phyloP scores from a whole-genome alignment of 2,888 invertebrate genomes.

The Eristalinus aeneus region DNA sequence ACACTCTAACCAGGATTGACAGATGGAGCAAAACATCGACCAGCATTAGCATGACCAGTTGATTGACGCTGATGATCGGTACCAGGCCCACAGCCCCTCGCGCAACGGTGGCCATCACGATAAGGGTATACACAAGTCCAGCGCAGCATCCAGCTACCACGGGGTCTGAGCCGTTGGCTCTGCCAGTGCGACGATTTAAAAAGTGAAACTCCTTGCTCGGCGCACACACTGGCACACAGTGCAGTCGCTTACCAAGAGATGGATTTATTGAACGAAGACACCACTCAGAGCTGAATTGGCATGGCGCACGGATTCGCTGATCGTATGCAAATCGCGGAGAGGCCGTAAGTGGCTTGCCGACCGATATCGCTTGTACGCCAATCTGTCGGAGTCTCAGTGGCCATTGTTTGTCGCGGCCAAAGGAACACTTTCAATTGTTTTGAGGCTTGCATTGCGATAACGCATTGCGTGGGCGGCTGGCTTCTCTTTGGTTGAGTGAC shows the following conservation, averaged over 20 bases:
- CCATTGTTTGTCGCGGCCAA: background rate
- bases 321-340: constrained; percentile 59
- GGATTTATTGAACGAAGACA: constrained; percentile 68
- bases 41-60: constrained; percentile 70
- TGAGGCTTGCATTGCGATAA: background rate
- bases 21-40: constrained; percentile 67
- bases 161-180: background rate
- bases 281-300: constrained; percentile 20
- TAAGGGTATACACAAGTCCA: constrained; percentile 63
- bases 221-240: constrained; percentile 13
- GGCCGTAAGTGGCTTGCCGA: background rate
- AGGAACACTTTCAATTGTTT: background rate
- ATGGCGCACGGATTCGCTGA: constrained; percentile 15
- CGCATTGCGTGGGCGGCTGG: background rate
- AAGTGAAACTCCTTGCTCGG: constrained; percentile 35
- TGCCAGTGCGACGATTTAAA: constrained; percentile 30
- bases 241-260: constrained; percentile 40
- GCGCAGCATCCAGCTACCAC: constrained; percentile 19
- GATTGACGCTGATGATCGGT: constrained; percentile 69
- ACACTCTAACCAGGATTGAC: constrained; percentile 64
- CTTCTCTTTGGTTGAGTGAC: background rate
- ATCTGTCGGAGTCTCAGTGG: background rate
- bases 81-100: background rate
- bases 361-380: background rate
- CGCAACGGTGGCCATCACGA: constrained; percentile 67